phyloP scores from a whole-genome alignment of 2,888 invertebrate species.

The Alsophila aescularia region DNA sequence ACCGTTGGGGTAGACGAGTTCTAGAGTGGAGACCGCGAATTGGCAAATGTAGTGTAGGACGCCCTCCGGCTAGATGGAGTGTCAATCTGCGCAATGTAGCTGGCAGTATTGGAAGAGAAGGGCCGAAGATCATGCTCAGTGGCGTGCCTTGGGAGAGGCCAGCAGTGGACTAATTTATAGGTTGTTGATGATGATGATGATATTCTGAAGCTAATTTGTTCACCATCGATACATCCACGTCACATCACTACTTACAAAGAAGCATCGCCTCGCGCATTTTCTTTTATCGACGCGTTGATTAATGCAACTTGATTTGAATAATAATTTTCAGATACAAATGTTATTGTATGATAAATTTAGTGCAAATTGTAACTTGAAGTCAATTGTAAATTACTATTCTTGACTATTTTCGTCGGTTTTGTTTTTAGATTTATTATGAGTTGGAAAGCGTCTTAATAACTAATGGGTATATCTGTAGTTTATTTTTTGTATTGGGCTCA shows the following conservation, averaged over 20 bases:
- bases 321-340: constrained; percentile 83
- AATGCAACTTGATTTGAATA: constrained; percentile 83
- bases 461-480: not conserved
- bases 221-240: constrained; percentile 9
- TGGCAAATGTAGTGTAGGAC: too few relatives aligned
- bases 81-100: too few relatives aligned
- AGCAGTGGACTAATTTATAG: too few relatives aligned
- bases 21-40: too few relatives aligned
- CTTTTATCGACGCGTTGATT: constrained; percentile 84
- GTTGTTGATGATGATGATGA: too few relatives aligned
- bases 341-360: constrained; percentile 85
- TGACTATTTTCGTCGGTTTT: constrained; percentile 42
- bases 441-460: not conserved
- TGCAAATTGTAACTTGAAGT: constrained; percentile 81
- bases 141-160: too few relatives aligned
- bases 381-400: constrained; percentile 56
- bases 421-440: constrained; percentile 17
- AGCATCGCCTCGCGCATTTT: constrained; percentile 77
- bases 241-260: constrained; percentile 61
- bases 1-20: too few relatives aligned
- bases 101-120: too few relatives aligned
- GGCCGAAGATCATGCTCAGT: too few relatives aligned
- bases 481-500: too few relatives aligned
- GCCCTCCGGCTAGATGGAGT: too few relatives aligned
- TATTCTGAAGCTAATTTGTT: too few relatives aligned